phyloP scores from a whole-genome alignment of 2,888 invertebrate species.

The Tiliacea citrago region DNA sequence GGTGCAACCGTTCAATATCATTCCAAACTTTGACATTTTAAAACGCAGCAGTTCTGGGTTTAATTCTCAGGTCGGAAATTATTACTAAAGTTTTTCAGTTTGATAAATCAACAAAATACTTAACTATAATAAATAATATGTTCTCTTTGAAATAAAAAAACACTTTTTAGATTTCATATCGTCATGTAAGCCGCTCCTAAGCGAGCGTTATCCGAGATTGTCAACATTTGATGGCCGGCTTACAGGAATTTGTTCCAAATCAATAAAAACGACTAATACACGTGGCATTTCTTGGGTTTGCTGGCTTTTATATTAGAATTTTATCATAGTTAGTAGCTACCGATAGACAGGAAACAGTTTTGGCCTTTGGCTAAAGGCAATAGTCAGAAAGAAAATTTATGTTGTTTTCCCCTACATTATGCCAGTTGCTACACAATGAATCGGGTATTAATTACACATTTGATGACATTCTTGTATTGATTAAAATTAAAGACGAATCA shows the following conservation, averaged over 20 bases:
- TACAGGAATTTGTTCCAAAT: constrained; percentile 70
- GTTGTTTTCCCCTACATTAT: neutral
- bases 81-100: neutral
- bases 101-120: neutral
- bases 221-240: constrained; percentile 64
- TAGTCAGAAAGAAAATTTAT: neutral
- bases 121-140: neutral
- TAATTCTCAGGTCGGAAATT: neutral
- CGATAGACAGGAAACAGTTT: neutral
- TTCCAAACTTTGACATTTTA: neutral
- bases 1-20: neutral
- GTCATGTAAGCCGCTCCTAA: constrained; percentile 46
- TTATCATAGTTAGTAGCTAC: neutral
- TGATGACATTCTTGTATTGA: neutral
- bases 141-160: neutral
- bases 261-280: constrained; percentile 65
- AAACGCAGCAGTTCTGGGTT: neutral
- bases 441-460: too few species aligned
- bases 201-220: constrained; percentile 59
- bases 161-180: neutral
- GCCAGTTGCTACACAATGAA: neutral
- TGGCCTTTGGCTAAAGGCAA: neutral
- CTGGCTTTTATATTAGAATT: neutral
- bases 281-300: constrained; percentile 28
- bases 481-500: neutral